Conservation (phyloP, 2,797 vertebrate species). For the Cheirogaleus major region DNA sequence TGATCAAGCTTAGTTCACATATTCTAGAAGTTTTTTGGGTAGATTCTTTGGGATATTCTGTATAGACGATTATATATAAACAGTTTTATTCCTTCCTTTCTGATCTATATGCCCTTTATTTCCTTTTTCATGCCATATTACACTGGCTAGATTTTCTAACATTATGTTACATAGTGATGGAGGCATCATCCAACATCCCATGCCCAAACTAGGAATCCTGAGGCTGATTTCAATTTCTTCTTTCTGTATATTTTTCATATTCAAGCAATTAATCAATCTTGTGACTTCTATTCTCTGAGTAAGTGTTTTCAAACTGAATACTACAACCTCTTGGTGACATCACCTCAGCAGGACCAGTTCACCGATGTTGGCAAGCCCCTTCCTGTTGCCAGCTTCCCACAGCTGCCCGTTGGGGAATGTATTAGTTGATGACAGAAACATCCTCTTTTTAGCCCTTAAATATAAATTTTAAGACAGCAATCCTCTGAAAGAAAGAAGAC, state of each 20-base stretch:
- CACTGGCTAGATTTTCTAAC: background rate
- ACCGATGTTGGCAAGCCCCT: background rate
- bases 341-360: background rate
- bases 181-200: background rate
- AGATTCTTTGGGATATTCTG: background rate
- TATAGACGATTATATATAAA: background rate
- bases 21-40: background rate
- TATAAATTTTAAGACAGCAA: background rate
- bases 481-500: background rate
- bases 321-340: background rate
- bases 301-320: background rate
- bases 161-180: background rate
- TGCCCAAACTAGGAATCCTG: background rate
- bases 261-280: background rate
- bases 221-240: background rate
- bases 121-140: background rate
- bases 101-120: background rate
- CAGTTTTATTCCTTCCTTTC: background rate
- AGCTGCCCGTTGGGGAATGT: background rate
- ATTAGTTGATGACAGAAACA: background rate
- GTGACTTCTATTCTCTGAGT: background rate
- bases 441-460: background rate
- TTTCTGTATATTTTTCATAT: background rate
- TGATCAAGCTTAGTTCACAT: background rate
- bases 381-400: too few species aligned